phyloP scores from a whole-genome alignment of 2,113 vertebrate genomes.

The Globicephala melas region DNA sequence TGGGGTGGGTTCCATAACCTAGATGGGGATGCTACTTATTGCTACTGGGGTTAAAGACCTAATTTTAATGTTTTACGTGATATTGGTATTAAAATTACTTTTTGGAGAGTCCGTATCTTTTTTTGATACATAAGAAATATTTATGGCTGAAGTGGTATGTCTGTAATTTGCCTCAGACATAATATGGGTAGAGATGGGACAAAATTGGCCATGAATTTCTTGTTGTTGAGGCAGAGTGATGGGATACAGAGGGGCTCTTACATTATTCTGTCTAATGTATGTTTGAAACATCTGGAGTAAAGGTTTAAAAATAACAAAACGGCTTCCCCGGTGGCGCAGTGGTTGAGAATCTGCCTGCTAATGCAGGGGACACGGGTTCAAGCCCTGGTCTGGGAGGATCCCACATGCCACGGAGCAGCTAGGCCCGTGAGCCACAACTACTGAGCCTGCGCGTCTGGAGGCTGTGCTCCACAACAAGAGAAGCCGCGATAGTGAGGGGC shows the following conservation, averaged over 20 bases:
- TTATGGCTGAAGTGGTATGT: not conserved
- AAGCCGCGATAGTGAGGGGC: no score
- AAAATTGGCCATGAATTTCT: not conserved
- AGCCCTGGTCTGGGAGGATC: no score
- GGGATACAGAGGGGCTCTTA: not conserved
- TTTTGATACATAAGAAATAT: not conserved
- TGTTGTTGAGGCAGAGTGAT: not conserved
- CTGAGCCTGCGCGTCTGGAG: no score
- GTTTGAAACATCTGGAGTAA: not conserved
- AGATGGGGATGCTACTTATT: not conserved
- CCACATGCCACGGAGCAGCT: no score
- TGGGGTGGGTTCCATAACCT: not conserved
- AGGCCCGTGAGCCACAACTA: no score
- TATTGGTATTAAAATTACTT: not conserved
- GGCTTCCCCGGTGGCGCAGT: no score
- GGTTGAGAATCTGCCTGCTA: no score
- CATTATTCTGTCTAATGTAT: not conserved
- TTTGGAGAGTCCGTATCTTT: not conserved
- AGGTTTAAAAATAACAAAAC: not conserved
- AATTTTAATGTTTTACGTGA: not conserved
- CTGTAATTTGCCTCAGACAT: not conserved
- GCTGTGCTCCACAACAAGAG: no score
- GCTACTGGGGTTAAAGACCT: not conserved
- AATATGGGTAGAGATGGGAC: not conserved
- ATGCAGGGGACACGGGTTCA: no score